phyloP scores from a whole-genome alignment of 2,113 vertebrate species.

The Ursus arctos region DNA sequence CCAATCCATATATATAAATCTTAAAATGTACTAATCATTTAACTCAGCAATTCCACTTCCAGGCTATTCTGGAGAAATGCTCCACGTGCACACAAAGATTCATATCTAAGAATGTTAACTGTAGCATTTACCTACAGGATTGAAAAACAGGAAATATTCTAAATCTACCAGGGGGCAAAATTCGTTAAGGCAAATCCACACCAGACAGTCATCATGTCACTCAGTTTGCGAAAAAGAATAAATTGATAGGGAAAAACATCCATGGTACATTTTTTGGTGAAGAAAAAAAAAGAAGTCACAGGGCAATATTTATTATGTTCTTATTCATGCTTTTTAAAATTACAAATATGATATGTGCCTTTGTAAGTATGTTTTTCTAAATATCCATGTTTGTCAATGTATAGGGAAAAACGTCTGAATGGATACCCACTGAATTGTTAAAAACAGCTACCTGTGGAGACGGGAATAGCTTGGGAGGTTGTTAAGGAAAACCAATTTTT shows the following conservation, averaged over 20 bases:
- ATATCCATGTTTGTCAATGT: not conserved
- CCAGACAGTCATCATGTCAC: not conserved
- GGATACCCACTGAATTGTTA: not conserved
- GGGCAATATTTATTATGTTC: not conserved
- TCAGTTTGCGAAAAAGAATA: not conserved
- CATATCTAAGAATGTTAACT: not conserved
- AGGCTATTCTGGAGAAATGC: slow-evolving; percentile 28
- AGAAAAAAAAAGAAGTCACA: not conserved
- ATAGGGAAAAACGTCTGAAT: not conserved
- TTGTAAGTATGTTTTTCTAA: not conserved
- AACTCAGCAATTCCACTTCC: not conserved
- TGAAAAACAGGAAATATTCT: not conserved
- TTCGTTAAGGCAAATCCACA: not conserved
- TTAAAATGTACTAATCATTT: slow-evolving; percentile 14
- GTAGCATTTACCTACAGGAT: not conserved
- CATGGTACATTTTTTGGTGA: not conserved
- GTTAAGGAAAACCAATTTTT: not conserved
- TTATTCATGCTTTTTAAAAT: slow-evolving; percentile 19
- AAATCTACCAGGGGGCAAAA: not conserved
- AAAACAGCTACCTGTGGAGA: not conserved
- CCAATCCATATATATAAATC: not conserved
- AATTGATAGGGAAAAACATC: not conserved
- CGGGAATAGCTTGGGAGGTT: not conserved
- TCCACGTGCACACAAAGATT: slow-evolving; percentile 3
- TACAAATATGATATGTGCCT: not conserved